Base-by-base conservation (phyloP, 2,888 invertebrate genomes). In the Latheticus oryzae region DNA sequence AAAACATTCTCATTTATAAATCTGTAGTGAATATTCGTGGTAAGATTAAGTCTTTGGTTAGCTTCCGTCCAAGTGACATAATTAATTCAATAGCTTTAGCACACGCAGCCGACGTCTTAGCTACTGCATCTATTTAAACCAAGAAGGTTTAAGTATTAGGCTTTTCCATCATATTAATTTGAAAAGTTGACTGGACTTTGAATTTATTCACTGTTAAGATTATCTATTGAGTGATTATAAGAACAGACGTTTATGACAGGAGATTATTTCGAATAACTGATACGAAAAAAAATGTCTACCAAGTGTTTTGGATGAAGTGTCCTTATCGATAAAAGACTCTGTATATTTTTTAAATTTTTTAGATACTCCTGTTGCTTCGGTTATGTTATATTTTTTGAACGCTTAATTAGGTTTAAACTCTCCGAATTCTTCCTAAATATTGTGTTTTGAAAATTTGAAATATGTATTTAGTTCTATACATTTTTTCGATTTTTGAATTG, bases 221-320 rank as follows among this genome's bases (percentile, higher is more conserved):
- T 47, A 51, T 57, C 42, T 50, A 57, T 51, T 51, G 57, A 57
- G 24, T 57, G 51, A 57, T 51, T 57, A 57, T 57, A 57, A 57
- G 43, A 43, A 45, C 51, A 28, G 19, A 9, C 21, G 23, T 52
- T 45, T 52, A 13, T 45, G 57, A 57, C 57, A 57, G 9, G 15
- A 57, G 57, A 57, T 57, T 57, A 57, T 35, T 19, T 23, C 35
- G 43, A 43, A 42, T n/a, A n/a, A n/a, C 3, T n/a, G 5, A 28
- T 28, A n/a, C 8, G 28, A 28, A 28, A 13, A 16, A 33, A n/a
- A 15, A n/a, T n/a, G n/a, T n/a, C n/a, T n/a, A n/a, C n/a, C n/a
- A n/a, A n/a, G n/a, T n/a, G n/a, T n/a, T n/a, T n/a, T n/a, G n/a
- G n/a, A n/a, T n/a, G n/a, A n/a, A n/a, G n/a, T n/a, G n/a, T n/a